Percentiles rank a stretch among this genome's conserved stretches.
Conservation (phyloP, 2,888 invertebrate genomes). For the Hirtodrosophila trivittata region DNA sequence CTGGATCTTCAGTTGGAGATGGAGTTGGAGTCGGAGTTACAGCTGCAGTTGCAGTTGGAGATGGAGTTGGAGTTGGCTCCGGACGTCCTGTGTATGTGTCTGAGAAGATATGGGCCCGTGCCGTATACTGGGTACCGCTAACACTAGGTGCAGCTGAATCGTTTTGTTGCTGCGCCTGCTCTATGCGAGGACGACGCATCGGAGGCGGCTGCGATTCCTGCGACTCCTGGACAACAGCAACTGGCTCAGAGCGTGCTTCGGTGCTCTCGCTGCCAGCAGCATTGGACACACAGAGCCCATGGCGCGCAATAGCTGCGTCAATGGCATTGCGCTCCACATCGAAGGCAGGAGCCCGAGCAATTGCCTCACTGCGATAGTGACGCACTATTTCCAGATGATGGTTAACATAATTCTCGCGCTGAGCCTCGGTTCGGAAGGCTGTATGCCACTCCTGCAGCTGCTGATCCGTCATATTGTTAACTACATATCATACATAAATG, state of each 20-base stretch:
- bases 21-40: not conserved
- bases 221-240: slow-evolving; percentile 20
- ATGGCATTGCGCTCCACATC: slow-evolving; percentile 56
- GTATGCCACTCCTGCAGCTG: slow-evolving; percentile 47
- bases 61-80: not conserved
- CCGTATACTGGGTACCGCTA: slow-evolving; percentile 32
- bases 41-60: not conserved
- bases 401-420: slow-evolving; percentile 55
- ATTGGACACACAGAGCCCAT: slow-evolving; percentile 36
- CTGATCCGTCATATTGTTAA: slow-evolving; percentile 53
- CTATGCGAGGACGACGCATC: slow-evolving; percentile 47
- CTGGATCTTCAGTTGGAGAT: not conserved
- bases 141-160: not conserved
- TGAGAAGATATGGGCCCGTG: slow-evolving; percentile 42
- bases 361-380: slow-evolving; percentile 52
- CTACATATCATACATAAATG: slow-evolving; percentile 19
- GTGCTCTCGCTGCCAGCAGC: slow-evolving; percentile 7
- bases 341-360: slow-evolving; percentile 35
- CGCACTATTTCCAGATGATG: slow-evolving; percentile 56
- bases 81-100: slow-evolving; percentile 15
- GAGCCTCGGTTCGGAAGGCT: slow-evolving; percentile 40
- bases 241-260: not conserved
- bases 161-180: slow-evolving; percentile 8
- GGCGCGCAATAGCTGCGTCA: slow-evolving; percentile 53
- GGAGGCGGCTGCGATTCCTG: slow-evolving; percentile 41